Base-by-base conservation (phyloP, 2,888 invertebrate species). In the Philaethria dido region DNA sequence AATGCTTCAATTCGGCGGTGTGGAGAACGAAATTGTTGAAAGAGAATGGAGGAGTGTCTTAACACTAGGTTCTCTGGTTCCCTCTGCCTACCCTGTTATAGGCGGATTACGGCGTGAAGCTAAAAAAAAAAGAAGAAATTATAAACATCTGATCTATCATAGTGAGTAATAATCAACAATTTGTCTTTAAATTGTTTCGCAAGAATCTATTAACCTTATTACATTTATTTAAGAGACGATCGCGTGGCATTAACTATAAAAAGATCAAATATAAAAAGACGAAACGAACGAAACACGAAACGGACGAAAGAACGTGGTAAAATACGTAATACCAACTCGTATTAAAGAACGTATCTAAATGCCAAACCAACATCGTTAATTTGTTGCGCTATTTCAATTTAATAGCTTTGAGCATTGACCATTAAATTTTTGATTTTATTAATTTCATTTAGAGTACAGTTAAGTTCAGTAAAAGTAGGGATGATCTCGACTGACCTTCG, bases 341-440 rank as follows among this genome's bases (percentile, higher is more conserved):
- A 11, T 42, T n/a, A 42, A 45, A 64, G 45, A 18, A 45, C n/a
- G 33, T 63, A 50, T 62, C 42, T 55, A 42, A 57, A 57, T 25
- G 57, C 16, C 47, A 47, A 36, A 47, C 29, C 42, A 36, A 47
- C 36, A 25, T 45, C 55, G 42, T 64, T 59, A 64, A 64, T 64
- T 47, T 45, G 57, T 48, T 13, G 59, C 3, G 25, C 50, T 48
- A 64, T 50, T 59, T 60, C 8, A 33, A 64, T 50, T 64, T 64
- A 59, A 64, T 59, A 16, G 42, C 11, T 39, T 42, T 29, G 16
- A 50, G 25, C 20, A 20, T 14, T 47, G 2, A 16, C 47, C 22
- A 39, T 59, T 48, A 16, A 57, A 22, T n/a, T 22, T 36, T 20
- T 39, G 6, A 22, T 22, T 57, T 42, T 14, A 55, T 5, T 22